phyloP scores from a whole-genome alignment of 2,797 vertebrate species.

The Macropodus opercularis region DNA sequence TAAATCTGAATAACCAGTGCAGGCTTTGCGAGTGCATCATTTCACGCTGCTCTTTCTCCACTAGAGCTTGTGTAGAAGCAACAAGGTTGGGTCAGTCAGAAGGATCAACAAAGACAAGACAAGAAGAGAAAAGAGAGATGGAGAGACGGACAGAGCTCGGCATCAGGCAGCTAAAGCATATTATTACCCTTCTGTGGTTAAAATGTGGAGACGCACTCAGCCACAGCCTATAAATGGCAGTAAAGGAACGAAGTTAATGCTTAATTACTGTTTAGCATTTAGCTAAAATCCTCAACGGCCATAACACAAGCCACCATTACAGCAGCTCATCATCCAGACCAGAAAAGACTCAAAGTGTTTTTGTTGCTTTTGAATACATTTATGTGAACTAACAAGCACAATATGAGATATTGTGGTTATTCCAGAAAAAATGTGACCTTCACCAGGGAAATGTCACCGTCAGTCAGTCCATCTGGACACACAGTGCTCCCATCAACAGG shows the following conservation, averaged over 20 bases:
- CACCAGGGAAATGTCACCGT: conserved; percentile 27
- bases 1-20: no score
- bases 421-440: not conserved
- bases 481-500: conserved; percentile 36
- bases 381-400: not conserved
- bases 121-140: not conserved
- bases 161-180: conserved; percentile 35
- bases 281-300: not conserved
- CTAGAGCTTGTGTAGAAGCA: conserved; percentile 36
- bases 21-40: conserved; percentile 34
- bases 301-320: not conserved
- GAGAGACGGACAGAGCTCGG: conserved; percentile 9
- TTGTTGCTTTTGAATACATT: not conserved
- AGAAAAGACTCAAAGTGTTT: not conserved
- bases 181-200: conserved; percentile 47
- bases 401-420: not conserved
- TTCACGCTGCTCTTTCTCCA: conserved; percentile 28
- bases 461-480: conserved; percentile 52
- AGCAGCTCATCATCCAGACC: not conserved
- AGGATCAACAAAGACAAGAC: conserved; percentile 14
- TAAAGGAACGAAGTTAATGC: not conserved
- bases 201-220: conserved; percentile 29
- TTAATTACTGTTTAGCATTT: not conserved
- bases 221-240: not conserved
- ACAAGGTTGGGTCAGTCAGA: conserved; percentile 38